Evolutionary conservation across 1,140 invertebrate genomes (phyloP).

Genomic region (Drosophila subobscura): DNA sequence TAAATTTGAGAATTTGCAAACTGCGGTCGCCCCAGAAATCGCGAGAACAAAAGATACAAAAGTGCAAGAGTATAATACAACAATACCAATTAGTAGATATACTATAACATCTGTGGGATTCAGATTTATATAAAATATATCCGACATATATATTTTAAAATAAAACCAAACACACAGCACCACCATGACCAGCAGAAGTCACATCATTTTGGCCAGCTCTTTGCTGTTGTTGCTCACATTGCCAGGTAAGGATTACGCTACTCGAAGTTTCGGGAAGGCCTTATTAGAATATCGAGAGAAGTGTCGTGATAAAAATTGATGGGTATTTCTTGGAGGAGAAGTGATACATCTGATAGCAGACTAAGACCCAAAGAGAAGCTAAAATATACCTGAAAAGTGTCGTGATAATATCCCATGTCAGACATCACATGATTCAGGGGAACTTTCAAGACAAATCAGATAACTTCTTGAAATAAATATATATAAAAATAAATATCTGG

Average conservation of each 20-base stretch:
- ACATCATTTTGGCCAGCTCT: constrained; percentile 46
- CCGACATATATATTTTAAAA: constrained; percentile 36
- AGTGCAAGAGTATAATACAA: constrained; percentile 6
- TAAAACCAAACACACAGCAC: constrained; percentile 18
- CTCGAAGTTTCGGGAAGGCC: neutral
- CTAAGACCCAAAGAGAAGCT: neutral
- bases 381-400: too few species aligned
- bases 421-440: neutral
- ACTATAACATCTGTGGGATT: constrained; percentile 12
- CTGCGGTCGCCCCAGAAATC: constrained; percentile 50
- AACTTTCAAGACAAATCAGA: too few species aligned
- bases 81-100: constrained; percentile 39
- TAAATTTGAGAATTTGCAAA: constrained; percentile 78
- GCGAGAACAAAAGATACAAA: neutral
- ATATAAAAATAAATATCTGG: too few species aligned
- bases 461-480: too few species aligned
- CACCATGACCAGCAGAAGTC: constrained; percentile 37
- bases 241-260: constrained; percentile 63
- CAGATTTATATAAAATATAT: constrained; percentile 28
- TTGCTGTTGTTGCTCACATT: constrained; percentile 53
- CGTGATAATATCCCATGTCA: neutral
- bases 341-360: constrained; percentile 30
- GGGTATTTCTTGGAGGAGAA: constrained; percentile 4
- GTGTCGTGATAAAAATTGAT: constrained; percentile 64
- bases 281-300: constrained; percentile 29